Evolutionary conservation across 1,140 invertebrate genomes (phyloP).

Genomic region (Acromyrmex charruanus): DNA sequence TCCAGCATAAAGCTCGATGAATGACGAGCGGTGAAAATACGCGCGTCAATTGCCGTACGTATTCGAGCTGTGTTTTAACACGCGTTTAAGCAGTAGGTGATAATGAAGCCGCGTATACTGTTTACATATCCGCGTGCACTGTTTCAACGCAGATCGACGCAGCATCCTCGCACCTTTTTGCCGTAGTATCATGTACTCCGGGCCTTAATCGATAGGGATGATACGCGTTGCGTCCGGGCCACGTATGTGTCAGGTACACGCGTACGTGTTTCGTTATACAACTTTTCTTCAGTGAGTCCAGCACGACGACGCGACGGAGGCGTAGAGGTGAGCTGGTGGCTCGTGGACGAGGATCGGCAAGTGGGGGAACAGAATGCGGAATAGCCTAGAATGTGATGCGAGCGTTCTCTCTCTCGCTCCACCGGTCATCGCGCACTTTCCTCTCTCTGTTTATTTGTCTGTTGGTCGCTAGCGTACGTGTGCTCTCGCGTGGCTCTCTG

Average conservation of each 20-base stretch:
- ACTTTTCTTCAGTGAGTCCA: conserved; percentile 81
- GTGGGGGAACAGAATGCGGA: conserved; percentile 87
- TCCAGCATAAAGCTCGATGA: neutral
- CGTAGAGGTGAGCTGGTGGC: conserved; percentile 82
- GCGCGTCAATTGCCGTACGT: neutral
- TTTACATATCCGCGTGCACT: neutral
- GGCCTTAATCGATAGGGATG: neutral
- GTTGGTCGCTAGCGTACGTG: conserved; percentile 31
- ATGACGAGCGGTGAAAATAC: neutral
- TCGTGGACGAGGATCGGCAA: conserved; percentile 69
- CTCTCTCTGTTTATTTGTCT: conserved; percentile 43
- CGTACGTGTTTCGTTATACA: conserved; percentile 79
- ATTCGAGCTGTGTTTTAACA: neutral
- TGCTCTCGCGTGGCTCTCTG: conserved; percentile 43
- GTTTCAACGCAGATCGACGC: neutral
- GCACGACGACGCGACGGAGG: conserved; percentile 69
- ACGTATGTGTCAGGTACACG: conserved; percentile 71
- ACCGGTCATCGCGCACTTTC: conserved; percentile 48
- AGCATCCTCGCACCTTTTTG: neutral
- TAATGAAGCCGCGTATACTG: neutral
- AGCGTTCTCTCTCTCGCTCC: conserved; percentile 78
- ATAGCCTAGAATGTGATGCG: conserved; percentile 87
- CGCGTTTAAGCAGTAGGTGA: neutral
- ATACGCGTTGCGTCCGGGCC: conserved; percentile 4
- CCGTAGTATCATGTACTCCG: too few species aligned